A percentile compares a stretch with the other conserved stretches of the same genome.
Conservation (phyloP, 2,113 vertebrate genomes). For the Upupa epops region DNA sequence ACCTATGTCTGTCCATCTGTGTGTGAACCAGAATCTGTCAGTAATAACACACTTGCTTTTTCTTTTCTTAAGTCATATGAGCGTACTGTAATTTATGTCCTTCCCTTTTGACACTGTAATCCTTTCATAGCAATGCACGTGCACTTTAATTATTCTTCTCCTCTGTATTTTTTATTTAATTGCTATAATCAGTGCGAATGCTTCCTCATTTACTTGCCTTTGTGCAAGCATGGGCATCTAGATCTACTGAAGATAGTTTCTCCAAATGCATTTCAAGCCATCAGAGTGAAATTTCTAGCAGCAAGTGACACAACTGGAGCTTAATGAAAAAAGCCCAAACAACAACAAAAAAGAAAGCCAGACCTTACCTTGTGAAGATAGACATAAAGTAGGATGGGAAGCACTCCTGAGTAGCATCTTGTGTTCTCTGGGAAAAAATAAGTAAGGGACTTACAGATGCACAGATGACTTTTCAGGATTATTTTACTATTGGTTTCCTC, state of each 20-base stretch:
- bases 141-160: constrained; percentile 14
- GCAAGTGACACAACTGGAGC: neutral
- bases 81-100: neutral
- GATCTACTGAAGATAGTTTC: constrained; percentile 18
- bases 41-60: neutral
- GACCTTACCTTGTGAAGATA: neutral
- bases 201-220: constrained; percentile 31
- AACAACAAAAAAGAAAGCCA: neutral
- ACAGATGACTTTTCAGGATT: neutral
- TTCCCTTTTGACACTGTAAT: constrained; percentile 36
- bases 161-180: constrained; percentile 41
- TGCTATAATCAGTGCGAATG: constrained; percentile 27
- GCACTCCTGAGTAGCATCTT: neutral
- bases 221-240: neutral
- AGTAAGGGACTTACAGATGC: neutral
- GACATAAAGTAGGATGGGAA: neutral
- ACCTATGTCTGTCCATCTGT: neutral
- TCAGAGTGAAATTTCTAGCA: neutral
- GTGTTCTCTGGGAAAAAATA: neutral
- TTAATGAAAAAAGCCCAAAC: neutral
- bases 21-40: neutral
- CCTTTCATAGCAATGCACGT: neutral
- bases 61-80: neutral
- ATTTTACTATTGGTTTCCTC: neutral
- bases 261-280: constrained; percentile 22